Conservation (phyloP, 2,113 vertebrate species). For the Xiphias gladius region DNA sequence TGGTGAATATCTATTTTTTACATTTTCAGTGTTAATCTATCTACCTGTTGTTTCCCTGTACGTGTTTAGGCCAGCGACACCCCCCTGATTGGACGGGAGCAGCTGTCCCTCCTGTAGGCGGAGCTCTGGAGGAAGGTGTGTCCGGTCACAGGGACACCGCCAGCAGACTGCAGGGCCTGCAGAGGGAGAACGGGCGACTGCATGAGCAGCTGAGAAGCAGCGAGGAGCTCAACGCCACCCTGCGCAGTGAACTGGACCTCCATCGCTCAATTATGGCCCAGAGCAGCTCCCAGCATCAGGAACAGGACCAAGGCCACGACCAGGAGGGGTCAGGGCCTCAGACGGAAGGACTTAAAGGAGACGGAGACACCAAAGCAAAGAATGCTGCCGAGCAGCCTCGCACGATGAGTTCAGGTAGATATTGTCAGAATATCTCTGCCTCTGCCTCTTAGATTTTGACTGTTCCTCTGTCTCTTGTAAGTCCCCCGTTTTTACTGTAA, state of each 20-base stretch:
- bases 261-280: slow-evolving; percentile 82
- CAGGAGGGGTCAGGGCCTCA: slow-evolving; percentile 33
- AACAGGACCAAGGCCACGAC: background rate
- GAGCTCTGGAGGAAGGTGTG: slow-evolving; percentile 44
- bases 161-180: slow-evolving; percentile 69
- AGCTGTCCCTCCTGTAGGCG: slow-evolving; percentile 42
- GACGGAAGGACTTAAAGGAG: background rate
- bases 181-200: slow-evolving; percentile 80
- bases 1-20: background rate
- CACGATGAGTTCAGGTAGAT: slow-evolving; percentile 71
- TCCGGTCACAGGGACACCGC: slow-evolving; percentile 11
- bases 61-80: slow-evolving; percentile 60
- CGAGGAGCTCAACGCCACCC: slow-evolving; percentile 81
- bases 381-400: background rate
- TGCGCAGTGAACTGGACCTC: slow-evolving; percentile 84
- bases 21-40: background rate
- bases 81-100: slow-evolving; percentile 43
- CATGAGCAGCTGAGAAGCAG: slow-evolving; percentile 83
- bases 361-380: background rate
- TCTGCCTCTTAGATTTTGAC: background rate
- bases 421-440: background rate
- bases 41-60: slow-evolving; percentile 6
- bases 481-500: background rate
- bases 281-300: slow-evolving; percentile 42
- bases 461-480: background rate